phyloP scores from a whole-genome alignment of 2,888 invertebrate species.

The Seladonia tumulorum region DNA sequence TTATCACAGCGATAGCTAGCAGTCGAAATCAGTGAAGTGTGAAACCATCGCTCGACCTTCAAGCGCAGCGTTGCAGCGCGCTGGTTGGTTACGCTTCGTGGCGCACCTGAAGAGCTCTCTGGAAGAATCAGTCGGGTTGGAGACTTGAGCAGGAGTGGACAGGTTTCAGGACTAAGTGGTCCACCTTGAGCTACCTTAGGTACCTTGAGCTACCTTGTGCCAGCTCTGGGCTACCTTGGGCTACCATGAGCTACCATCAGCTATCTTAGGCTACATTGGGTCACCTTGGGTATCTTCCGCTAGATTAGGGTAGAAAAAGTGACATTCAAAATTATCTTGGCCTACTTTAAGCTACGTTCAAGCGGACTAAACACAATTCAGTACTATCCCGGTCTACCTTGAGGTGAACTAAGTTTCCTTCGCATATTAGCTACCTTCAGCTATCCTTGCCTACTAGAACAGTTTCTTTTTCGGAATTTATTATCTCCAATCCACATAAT shows the following conservation, averaged over 20 bases:
- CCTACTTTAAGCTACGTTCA: too few species aligned
- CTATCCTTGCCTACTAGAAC: too few species aligned
- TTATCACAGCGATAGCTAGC: background rate
- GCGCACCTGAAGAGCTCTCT: background rate
- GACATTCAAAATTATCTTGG: too few species aligned
- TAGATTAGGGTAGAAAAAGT: background rate
- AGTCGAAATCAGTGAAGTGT: background rate
- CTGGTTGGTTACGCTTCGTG: background rate
- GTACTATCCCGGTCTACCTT: too few species aligned
- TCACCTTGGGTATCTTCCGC: background rate
- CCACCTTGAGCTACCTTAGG: background rate
- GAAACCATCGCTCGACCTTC: conserved; percentile 2
- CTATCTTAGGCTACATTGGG: background rate
- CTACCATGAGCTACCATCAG: background rate
- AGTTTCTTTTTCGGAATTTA: too few species aligned
- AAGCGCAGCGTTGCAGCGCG: background rate
- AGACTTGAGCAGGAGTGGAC: background rate
- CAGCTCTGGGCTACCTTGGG: background rate
- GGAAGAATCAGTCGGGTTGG: background rate
- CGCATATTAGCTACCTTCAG: too few species aligned
- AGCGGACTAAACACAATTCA: too few species aligned
- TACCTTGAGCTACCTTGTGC: background rate
- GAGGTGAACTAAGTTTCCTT: too few species aligned
- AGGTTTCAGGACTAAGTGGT: background rate
- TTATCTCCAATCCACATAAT: too few species aligned